These are phyloP conservation scores for Ischnus inquisitorius DNA, from an alignment of 2,888 invertebrate genomes.

Conservation along the genomic window DNA sequence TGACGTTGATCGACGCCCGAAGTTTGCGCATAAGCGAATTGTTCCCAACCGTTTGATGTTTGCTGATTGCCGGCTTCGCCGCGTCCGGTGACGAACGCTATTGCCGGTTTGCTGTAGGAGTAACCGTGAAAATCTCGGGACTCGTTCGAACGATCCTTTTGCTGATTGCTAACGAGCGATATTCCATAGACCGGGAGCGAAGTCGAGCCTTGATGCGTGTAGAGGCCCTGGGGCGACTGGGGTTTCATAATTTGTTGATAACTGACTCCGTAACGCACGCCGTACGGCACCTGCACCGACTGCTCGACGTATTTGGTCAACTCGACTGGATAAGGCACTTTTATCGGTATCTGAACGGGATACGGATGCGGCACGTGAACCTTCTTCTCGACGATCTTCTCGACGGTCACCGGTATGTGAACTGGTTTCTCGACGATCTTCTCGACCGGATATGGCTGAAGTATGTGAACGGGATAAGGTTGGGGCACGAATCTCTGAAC, in stretches of 20 bases:
- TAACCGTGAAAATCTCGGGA: conserved; percentile 72
- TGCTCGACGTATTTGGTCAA: conserved; percentile 76
- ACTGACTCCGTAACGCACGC: conserved; percentile 75
- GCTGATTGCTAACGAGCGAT: conserved; percentile 65
- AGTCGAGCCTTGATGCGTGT: conserved; percentile 48
- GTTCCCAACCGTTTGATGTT: conserved; percentile 62
- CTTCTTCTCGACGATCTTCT: conserved; percentile 85
- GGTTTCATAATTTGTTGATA: conserved; percentile 77
- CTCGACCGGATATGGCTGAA: conserved; percentile 86
- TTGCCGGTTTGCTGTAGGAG: conserved; percentile 70
- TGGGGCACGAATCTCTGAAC: conserved; percentile 86
- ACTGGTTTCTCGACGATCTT: conserved; percentile 87
- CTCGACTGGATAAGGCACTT: conserved; percentile 81
- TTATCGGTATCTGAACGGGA: conserved; percentile 86
- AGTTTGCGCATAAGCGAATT: conserved; percentile 52
- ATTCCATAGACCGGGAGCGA: conserved; percentile 67
- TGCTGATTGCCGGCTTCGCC: conserved; percentile 19
- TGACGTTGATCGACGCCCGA: conserved; percentile 47
- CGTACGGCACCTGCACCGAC: conserved; percentile 74
- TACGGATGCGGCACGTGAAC: conserved; percentile 85
- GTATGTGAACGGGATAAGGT: conserved; percentile 73
- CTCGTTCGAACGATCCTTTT: conserved; percentile 63
- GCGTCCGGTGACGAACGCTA: conserved; percentile 60
- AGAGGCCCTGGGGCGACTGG: conserved; percentile 71
- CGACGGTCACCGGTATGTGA: conserved; percentile 76